Evolutionary conservation across 1,140 invertebrate species (phyloP), one percentile per base, ranked within the genome.

Genomic region (Drosophila ohnishii): DNA sequence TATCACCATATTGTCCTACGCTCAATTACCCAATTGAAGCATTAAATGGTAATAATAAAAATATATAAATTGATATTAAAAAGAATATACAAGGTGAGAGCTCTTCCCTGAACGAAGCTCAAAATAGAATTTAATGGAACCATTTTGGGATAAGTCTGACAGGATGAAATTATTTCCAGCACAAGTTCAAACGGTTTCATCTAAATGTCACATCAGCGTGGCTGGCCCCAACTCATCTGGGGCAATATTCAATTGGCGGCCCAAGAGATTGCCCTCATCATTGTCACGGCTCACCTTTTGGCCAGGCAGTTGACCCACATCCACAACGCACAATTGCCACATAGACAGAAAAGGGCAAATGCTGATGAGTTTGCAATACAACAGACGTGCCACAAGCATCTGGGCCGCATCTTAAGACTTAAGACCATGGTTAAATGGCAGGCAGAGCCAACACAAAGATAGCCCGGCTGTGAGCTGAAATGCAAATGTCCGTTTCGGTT

Each of bases 231-330:
- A 62, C 53, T 35, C 44, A 48, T 51, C 45, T 51, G 22, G 9
- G 35, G 16, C 30, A 44, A 71, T 58, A 71, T 57, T 71, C 69
- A 71, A 71, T 71, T 71, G 53, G 51, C 19, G 34, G 35, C 34
- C 32, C 28, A 3, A 48, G 42, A 58, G 22, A 70, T 57, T 58
- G 66, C 67, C 69, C 67, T 71, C 44, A 71, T 71, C 69, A 71
- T 71, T 71, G 69, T 62, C 70, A 53, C 34, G 34, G 39, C 53
- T 73, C 34, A 73, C 69, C 67, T 47, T 61, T 61, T 37, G 47
- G 35, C 47, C 47, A 16, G 44, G 34, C 69, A 53, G 47, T 73
- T 73, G 67, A 73, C 70, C 69, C 70, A 73, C 70, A 62, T 19
- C 50, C 19, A 55, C 50, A 53, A 53, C 51, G 35, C 34, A 59